Conservation (phyloP, 2,888 invertebrate genomes). For the Heliconius cydno region DNA sequence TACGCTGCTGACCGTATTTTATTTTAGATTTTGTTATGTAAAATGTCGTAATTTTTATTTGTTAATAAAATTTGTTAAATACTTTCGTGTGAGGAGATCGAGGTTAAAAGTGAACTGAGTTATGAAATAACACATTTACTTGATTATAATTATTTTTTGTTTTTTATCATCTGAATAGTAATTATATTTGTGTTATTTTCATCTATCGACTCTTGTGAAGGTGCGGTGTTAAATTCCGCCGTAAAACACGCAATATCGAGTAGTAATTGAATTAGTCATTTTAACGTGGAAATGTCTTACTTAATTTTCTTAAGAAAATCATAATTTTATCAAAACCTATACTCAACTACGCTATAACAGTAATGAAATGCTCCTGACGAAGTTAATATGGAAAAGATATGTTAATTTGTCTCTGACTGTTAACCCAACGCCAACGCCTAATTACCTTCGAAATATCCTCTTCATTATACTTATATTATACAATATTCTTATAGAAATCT, state of each 20-base stretch:
- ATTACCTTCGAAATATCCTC: constrained; percentile 38
- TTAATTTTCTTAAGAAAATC: too few relatives aligned
- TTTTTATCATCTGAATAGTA: too few relatives aligned
- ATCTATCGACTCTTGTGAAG: too few relatives aligned
- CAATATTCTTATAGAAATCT: background rate
- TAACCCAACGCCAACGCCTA: constrained; percentile 37
- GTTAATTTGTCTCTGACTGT: constrained; percentile 15
- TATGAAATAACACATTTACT: too few relatives aligned
- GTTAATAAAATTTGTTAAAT: background rate
- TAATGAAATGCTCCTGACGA: constrained; percentile 1
- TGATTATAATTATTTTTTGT: too few relatives aligned
- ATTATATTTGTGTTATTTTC: too few relatives aligned
- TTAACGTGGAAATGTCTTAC: too few relatives aligned
- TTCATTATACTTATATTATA: constrained; percentile 4
- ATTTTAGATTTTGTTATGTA: constrained; percentile 57
- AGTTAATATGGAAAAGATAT: constrained; percentile 18
- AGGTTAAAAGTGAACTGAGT: too few relatives aligned
- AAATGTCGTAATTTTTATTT: constrained; percentile 37
- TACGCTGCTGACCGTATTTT: constrained; percentile 50
- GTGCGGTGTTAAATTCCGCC: too few relatives aligned
- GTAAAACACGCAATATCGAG: too few relatives aligned
- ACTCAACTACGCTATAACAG: background rate
- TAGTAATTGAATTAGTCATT: too few relatives aligned
- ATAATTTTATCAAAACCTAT: too few relatives aligned
- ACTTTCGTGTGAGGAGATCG: background rate